These are phyloP conservation scores for Steatocranus sp. DNA, from an alignment of 2,797 vertebrate species.

Conservation along the genomic window DNA sequence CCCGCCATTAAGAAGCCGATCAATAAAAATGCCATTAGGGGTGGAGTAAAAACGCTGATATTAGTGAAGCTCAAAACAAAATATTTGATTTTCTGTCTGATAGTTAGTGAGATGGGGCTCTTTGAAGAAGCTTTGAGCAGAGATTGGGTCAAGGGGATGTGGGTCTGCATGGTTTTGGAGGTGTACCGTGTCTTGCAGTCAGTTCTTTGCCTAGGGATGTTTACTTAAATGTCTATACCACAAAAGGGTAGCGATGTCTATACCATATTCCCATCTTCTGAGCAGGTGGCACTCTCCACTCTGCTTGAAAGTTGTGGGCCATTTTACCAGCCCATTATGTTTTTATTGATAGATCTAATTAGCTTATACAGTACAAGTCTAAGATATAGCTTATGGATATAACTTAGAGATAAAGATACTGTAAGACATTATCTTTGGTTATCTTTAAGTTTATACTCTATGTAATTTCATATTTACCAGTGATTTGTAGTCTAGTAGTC, in stretches of 20 bases:
- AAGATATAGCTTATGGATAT: not conserved
- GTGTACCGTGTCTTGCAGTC: conserved; percentile 46
- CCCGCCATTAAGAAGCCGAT: conserved; percentile 92
- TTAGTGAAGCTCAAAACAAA: conserved; percentile 96
- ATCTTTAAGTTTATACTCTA: not conserved
- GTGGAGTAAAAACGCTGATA: conserved; percentile 92
- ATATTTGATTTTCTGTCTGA: conserved; percentile 91
- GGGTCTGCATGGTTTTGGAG: not conserved
- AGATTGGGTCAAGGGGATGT: not conserved
- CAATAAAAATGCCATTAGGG: conserved; percentile 97
- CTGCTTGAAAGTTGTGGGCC: conserved; percentile 76
- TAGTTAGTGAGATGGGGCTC: conserved; percentile 82
- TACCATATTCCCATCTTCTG: conserved; percentile 79
- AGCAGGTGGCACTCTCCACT: conserved; percentile 77
- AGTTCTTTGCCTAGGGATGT: conserved; percentile 85
- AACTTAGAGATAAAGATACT: not conserved
- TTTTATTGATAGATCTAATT: not conserved
- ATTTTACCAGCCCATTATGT: not conserved
- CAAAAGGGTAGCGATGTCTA: no score
- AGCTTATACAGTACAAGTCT: not conserved
- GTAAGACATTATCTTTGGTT: not conserved
- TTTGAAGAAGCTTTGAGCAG: conserved; percentile 59
- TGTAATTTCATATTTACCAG: not conserved
- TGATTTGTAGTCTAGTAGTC: not conserved
- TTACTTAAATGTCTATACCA: conserved; percentile 81